Base-by-base conservation (phyloP, 1,140 invertebrate species). In the Formica selysi region DNA sequence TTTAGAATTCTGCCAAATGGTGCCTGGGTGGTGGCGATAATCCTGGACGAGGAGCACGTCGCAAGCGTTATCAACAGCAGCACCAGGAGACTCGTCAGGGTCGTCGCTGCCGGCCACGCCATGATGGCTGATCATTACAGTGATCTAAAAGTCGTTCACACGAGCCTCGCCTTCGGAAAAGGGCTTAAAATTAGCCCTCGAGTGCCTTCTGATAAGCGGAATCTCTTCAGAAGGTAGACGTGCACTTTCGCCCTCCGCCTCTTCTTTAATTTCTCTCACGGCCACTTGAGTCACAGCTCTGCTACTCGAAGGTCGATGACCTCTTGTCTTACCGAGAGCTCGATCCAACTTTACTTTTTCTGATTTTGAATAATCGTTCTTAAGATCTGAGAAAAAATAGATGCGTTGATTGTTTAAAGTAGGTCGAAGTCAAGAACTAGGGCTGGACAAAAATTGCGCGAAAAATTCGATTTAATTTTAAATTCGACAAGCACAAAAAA, bases 111-210 rank as follows among this genome's bases (percentile, higher is more conserved):
- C 89, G 86, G 86, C 78, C 80, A 62, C 88, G 88, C 92, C 94
- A 94, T 94, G 90, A 88, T 59, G 68, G 88, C 79, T 91, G 87
- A 91, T 92, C 92, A 93, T 93, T 54, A 91, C 92, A 93, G 87
- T 84, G 79, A 86, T 86, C 87, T 61, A 80, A 11, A 76, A 62
- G 86, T 88, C 76, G 13, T 86, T 86, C 76, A 83, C 84, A 41
- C 85, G 73, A 36, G 67, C 76, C 71, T 90, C 67, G 83, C 70
- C 85, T 89, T 8, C 64, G 64, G 11, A 68, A 62, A 51, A 44
- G 19, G 36, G 85, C 51, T 85, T 90, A 90, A 90, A 90, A 90
- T 90, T 88, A 90, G 67, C 64, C 68, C 51, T 90, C 89, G 22
- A 90, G 89, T 90, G 68, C 51, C 7, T 29, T 74, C 71, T 10